A percentile compares a stretch with the other conserved stretches of the same genome.
Evolutionary conservation across 1,140 invertebrate species (phyloP).

Genomic region (Sogatella furcifera): DNA sequence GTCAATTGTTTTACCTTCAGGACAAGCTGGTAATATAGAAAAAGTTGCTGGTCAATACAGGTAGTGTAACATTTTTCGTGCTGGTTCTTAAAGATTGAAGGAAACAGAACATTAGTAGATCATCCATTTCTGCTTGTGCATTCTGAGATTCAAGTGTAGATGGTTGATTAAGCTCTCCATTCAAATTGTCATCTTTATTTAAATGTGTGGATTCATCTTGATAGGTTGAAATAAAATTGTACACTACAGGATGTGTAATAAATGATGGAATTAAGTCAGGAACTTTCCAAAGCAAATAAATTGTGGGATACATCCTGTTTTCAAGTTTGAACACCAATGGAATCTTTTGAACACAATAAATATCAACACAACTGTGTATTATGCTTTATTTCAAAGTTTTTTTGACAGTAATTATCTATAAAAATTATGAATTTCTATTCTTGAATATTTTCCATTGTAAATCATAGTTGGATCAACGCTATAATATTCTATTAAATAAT

Average conservation of each 20-base stretch:
- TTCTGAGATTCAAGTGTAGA: not conserved
- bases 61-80: constrained; percentile 50
- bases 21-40: constrained; percentile 64
- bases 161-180: no score
- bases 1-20: constrained; percentile 53
- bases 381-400: not conserved
- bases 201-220: no score
- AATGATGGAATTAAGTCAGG: constrained; percentile 59
- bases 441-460: no score
- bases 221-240: constrained; percentile 37
- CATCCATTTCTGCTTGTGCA: constrained; percentile 45
- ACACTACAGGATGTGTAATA: constrained; percentile 54
- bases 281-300: constrained; percentile 74
- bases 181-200: no score
- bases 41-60: constrained; percentile 63
- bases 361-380: constrained; percentile 31
- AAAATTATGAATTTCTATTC: no score
- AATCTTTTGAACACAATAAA: constrained; percentile 61
- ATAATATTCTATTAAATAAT: no score
- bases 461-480: no score
- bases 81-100: constrained; percentile 59
- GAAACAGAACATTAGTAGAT: constrained; percentile 65
- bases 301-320: constrained; percentile 54
- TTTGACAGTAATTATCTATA: no score
- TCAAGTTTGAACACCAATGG: constrained; percentile 64